Evolutionary conservation across 2,113 vertebrate genomes (phyloP), one percentile per base, ranked within the genome.

Genomic region (Ascaphus truei): DNA sequence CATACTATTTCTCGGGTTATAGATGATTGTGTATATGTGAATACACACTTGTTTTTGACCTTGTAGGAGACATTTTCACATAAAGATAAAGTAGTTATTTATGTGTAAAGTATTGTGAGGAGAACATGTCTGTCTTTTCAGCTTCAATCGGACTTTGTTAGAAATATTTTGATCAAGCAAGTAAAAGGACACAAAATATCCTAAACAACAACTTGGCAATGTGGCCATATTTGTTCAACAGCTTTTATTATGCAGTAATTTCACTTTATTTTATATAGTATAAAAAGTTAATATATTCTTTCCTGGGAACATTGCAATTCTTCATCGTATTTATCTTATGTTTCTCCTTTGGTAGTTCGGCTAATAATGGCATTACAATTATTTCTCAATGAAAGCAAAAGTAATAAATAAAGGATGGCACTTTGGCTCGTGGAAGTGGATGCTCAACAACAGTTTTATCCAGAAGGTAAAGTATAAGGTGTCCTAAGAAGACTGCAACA

Each of bases 61-160:
- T 85, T 83, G 77, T 79, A 79, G 75, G 81, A 75, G 77, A 80
- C 81, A 77, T 76, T 75, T 76, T 83, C 79, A 82, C 65, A 67
- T 74, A 47, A 31, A 72, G 77, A 79, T 85, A 78, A 75, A 65
- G 81, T 78, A 83, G 73, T 78, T 83, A 83, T 83, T 79, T 76
- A 80, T 72, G 73, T 73, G 79, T 80, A 68, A 61, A 75, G 77
- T 84, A 76, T 80, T 76, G 74, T 76, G 80, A 57, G 76, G 27
- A 57, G 60, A 31, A 33, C 36, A 48, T 36, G 75, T 80, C 75
- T 50, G 55, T 25, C 72, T 76, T 79, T 27, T 73, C 72, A 83
- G 41, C 39, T 73, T 72, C 57, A 75, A 77, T 81, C 69, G 5
- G 22, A 20, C 31, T 60, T 61, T 61, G 29, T 43, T 52, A 5